phyloP scores from a whole-genome alignment of 1,140 invertebrate species.

The Gryllus bimaculatus region DNA sequence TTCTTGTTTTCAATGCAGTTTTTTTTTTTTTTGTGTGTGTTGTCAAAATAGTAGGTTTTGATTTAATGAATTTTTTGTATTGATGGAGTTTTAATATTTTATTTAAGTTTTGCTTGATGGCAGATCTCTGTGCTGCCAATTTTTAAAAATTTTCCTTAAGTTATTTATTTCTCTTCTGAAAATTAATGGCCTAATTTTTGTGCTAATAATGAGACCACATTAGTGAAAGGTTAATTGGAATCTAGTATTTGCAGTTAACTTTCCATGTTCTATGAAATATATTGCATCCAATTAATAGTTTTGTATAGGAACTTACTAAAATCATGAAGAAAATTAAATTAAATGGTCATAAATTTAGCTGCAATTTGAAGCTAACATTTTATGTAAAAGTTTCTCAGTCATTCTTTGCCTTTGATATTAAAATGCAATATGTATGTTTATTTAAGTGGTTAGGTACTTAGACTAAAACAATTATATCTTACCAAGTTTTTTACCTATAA shows the following conservation, averaged over 20 bases:
- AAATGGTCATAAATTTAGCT: not conserved
- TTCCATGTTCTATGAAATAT: not conserved
- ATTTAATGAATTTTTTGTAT: too few relatives aligned
- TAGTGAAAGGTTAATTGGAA: not conserved
- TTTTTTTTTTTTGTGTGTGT: too few relatives aligned
- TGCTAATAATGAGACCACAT: not conserved
- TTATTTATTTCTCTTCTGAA: not conserved
- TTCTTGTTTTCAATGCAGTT: too few relatives aligned
- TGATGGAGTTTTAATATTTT: too few relatives aligned
- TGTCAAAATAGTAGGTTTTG: too few relatives aligned
- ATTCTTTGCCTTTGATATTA: not conserved
- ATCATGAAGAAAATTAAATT: not conserved
- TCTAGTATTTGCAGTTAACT: not conserved
- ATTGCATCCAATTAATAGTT: not conserved
- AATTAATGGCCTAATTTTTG: not conserved
- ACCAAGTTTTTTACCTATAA: not conserved
- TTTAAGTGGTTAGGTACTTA: not conserved
- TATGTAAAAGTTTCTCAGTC: not conserved
- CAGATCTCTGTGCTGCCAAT: too few relatives aligned
- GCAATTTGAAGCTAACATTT: not conserved
- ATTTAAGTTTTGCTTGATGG: too few relatives aligned
- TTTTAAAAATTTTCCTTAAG: not conserved
- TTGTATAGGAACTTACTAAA: not conserved
- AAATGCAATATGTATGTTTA: not conserved
- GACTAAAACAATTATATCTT: not conserved